Evolutionary conservation across 1,140 invertebrate species (phyloP).

Genomic region (Neodiprion lecontei): DNA sequence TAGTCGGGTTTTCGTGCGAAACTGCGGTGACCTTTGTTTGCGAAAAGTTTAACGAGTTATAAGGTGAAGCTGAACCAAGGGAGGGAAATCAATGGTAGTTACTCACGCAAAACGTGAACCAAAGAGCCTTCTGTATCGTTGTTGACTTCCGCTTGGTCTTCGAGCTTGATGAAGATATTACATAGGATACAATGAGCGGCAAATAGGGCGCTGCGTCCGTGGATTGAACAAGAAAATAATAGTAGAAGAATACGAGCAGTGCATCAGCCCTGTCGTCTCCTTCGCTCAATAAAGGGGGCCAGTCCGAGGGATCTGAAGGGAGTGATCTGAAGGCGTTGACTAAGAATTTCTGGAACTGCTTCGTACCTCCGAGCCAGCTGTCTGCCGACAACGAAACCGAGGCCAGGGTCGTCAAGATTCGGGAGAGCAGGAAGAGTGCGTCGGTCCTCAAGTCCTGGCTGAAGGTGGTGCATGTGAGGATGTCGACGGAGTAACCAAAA

Average conservation of each 20-base stretch:
- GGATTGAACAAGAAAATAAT: constrained; percentile 28
- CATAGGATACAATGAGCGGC: not conserved
- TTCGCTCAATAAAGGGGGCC: not conserved
- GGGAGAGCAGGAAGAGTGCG: not conserved
- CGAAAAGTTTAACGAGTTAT: constrained; percentile 36
- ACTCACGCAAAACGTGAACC: not conserved
- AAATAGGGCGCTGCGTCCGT: not conserved
- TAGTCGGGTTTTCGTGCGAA: not conserved
- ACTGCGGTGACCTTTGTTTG: not conserved
- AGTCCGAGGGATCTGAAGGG: not conserved
- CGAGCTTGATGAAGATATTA: not conserved
- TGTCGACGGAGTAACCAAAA: not conserved
- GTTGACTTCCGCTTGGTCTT: not conserved
- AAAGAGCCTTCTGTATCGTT: not conserved
- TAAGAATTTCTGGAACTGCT: constrained; percentile 3
- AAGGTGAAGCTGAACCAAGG: constrained; percentile 28
- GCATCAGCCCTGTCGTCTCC: constrained; percentile 6
- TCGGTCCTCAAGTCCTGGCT: not conserved
- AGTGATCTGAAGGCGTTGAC: not conserved
- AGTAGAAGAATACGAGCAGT: constrained; percentile 32
- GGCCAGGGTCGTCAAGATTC: not conserved
- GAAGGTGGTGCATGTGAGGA: not conserved
- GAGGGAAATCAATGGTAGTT: not conserved
- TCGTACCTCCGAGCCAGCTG: not conserved
- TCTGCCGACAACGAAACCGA: not conserved